Percentiles rank a stretch among this genome's conserved stretches.
These are phyloP conservation scores for Lagopus leucura DNA, from an alignment of 2,113 vertebrate species.

Conservation along the genomic window DNA sequence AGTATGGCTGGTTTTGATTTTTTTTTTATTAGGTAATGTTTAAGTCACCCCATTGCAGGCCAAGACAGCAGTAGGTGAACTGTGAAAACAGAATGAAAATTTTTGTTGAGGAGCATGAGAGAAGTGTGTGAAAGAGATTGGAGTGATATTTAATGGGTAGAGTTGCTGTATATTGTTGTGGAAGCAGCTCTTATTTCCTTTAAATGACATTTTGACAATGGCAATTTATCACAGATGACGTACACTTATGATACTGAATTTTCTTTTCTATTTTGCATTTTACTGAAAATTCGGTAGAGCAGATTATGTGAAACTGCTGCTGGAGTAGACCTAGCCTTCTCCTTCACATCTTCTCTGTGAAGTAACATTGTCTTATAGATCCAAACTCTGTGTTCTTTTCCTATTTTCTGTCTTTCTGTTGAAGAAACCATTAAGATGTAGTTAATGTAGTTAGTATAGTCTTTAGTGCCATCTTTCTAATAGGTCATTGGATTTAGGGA, in stretches of 20 bases:
- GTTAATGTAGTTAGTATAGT: background rate
- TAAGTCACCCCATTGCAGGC: background rate
- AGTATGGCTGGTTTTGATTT: background rate
- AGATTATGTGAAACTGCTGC: background rate
- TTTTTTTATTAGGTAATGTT: background rate
- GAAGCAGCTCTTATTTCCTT: background rate
- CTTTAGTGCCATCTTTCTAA: background rate
- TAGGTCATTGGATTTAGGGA: background rate
- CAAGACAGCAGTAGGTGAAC: background rate
- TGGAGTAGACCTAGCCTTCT: background rate
- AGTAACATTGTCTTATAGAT: background rate
- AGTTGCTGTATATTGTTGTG: background rate
- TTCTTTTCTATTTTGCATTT: background rate
- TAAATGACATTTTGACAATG: background rate
- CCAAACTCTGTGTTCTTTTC: background rate
- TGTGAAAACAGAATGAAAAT: background rate
- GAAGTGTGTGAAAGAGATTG: background rate
- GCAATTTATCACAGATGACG: background rate
- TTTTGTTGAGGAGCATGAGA: background rate
- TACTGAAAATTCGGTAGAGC: background rate
- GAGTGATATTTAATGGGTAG: background rate
- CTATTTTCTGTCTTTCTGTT: background rate
- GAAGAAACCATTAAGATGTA: background rate
- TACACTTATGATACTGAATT: fast-evolving
- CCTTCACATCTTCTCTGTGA: background rate